Evolutionary conservation across 1,140 invertebrate species (phyloP).

Genomic region (Oryctes rhinoceros): DNA sequence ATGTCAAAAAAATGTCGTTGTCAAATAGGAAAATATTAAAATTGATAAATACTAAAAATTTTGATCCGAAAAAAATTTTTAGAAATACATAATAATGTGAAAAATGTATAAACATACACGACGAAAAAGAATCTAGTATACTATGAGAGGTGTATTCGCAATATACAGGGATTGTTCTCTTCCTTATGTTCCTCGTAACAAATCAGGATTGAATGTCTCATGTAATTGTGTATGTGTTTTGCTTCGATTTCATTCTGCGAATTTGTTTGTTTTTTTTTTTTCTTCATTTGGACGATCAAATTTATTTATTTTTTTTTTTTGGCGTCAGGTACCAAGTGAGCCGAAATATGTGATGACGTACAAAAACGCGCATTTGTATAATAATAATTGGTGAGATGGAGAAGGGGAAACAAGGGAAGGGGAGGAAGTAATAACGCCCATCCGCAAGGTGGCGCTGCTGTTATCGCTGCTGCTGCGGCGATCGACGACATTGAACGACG

Average conservation of each 20-base stretch:
- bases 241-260: background rate
- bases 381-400: conserved; percentile 40
- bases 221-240: background rate
- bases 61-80: background rate
- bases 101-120: too few relatives aligned
- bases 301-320: conserved; percentile 2
- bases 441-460: conserved; percentile 52
- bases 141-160: too few relatives aligned
- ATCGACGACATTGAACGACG: conserved; percentile 46
- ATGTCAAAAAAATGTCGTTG: background rate
- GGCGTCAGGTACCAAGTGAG: conserved; percentile 46
- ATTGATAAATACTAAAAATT: conserved; percentile 15
- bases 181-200: background rate
- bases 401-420: background rate
- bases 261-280: background rate
- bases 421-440: background rate
- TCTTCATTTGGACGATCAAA: conserved; percentile 18
- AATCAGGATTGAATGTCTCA: background rate
- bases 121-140: too few relatives aligned
- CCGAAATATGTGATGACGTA: conserved; percentile 39
- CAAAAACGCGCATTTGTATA: conserved; percentile 30
- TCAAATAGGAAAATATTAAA: background rate
- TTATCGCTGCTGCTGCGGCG: conserved; percentile 42
- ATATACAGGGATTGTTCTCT: background rate
- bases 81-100: too few relatives aligned